Base-by-base conservation (phyloP, 2,888 invertebrate genomes). In the Laothoe populi region DNA sequence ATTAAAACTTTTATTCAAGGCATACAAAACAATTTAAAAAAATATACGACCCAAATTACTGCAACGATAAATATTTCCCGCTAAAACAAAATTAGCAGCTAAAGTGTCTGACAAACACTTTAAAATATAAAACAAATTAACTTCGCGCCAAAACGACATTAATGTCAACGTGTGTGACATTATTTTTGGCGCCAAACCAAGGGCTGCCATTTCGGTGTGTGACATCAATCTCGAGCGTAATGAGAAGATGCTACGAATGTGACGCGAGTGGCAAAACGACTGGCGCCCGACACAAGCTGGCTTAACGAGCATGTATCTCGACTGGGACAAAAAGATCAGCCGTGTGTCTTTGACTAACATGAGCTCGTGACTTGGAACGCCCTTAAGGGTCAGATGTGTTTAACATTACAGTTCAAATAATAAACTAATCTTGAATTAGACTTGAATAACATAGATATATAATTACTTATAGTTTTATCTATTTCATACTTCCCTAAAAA, bases 191-290 rank as follows among this genome's bases (percentile, higher is more conserved):
- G 73, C 68, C 64, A 73, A 70, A 35, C 66, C 60, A 63, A 70
- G 63, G 64, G 62, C 63, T 59, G 57, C 69, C 69, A 67, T 64
- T 66, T 67, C 66, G 76, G 81, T 77, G 78, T 75, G 73, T 74
- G 73, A 70, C 82, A 81, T 86, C 83, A 75, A 81, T 85, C 82
- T 76, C 68, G 62, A 65, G 62, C 63, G 68, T 85, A 87, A 86
- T 83, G 81, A 84, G 83, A 71, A 79, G 84, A 82, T 82, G 78
- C 72, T 70, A 64, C 75, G 83, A 79, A 81, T 77, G 76, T 79
- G 86, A 81, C 35, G 35, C 53, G 78, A 79, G 69, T 69, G 59
- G 31, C 66, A 48, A 66, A 53, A 58, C 59, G 63, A 59, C 65
- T 66, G 66, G 62, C 65, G 62, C 73, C 74, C 70, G 77, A 74